Base-by-base conservation (phyloP, 2,797 vertebrate genomes). In the Cyclura pinguis region DNA sequence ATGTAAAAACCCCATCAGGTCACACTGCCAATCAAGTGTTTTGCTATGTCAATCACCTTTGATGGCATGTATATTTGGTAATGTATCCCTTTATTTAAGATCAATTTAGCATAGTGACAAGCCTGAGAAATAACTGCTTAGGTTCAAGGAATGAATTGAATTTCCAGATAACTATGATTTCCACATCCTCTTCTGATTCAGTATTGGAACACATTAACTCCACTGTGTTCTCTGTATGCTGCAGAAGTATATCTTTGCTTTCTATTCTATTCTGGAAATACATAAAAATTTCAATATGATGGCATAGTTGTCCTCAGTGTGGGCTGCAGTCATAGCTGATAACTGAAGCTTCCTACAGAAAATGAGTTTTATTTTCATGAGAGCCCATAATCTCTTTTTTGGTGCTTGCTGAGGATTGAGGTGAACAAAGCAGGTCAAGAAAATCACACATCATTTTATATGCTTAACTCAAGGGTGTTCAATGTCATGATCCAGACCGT, bases 141-240 rank as follows among this genome's bases (percentile, higher is more conserved):
- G 38, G 29, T 18, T 12, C 74, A 89, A 93, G 50, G 83, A 81
- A 42, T 69, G 93, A 90, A 64, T 14, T 80, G 2, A 77, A 93
- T 89, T 93, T n/a, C 32, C 85, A 52, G 84, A 87, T 85, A 91
- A 84, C 59, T 91, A 91, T 90, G 78, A 82, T 89, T 89, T 87
- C 32, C 3, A 2, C 29, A 64, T 13, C 18, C 88, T 74, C 55
- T 87, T 83, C n/a, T 47, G 92, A 94, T 95, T 96, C 85, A 90
- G 92, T 92, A 88, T 90, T 92, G 84, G 73, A 81, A 88, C 93
- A 92, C 94, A 92, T 94, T 94, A 93, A 80, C 89, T 55, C 85
- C 90, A 50, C 62, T 90, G 91, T 74, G 73, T 89, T 91, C 59
- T 88, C 81, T 76, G 91, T 81, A 91, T 95, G 91, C 32, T 93